A percentile compares a stretch with the other conserved stretches of the same genome.
phyloP scores from a whole-genome alignment of 2,113 vertebrate species.

The Macquaria australasica region DNA sequence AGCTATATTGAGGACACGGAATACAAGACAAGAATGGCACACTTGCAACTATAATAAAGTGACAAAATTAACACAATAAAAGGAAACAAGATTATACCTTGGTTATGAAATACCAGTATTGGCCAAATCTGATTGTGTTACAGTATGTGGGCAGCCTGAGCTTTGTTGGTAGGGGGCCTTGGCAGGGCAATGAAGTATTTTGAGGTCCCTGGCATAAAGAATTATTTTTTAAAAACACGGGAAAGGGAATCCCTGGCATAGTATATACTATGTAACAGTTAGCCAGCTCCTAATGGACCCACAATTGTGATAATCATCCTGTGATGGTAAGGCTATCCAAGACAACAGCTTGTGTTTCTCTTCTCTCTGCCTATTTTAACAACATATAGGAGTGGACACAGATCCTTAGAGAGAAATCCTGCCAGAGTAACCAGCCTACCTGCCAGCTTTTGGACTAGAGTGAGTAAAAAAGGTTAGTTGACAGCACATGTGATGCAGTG shows the following conservation, averaged over 20 bases:
- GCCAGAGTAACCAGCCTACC: background rate
- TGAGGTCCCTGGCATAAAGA: background rate
- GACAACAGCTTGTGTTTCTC: background rate
- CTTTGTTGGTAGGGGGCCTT: too few relatives aligned
- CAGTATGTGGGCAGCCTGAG: too few relatives aligned
- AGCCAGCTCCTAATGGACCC: too few relatives aligned
- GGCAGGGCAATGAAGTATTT: too few relatives aligned
- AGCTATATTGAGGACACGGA: background rate
- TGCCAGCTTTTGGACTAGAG: background rate
- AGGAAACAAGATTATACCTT: background rate
- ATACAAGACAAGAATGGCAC: background rate
- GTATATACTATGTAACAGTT: background rate
- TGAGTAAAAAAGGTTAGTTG: background rate
- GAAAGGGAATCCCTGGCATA: background rate
- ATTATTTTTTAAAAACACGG: background rate
- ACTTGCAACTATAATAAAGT: background rate
- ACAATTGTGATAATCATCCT: background rate
- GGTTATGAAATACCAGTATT: background rate
- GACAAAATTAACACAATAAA: background rate
- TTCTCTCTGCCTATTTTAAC: background rate
- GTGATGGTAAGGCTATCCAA: background rate
- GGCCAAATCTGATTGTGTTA: background rate
- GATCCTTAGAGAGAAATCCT: background rate
- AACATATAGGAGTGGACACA: background rate
- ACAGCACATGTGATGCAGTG: background rate